phyloP scores from a whole-genome alignment of 2,888 invertebrate species.

The Alloscopus bannaensis region DNA sequence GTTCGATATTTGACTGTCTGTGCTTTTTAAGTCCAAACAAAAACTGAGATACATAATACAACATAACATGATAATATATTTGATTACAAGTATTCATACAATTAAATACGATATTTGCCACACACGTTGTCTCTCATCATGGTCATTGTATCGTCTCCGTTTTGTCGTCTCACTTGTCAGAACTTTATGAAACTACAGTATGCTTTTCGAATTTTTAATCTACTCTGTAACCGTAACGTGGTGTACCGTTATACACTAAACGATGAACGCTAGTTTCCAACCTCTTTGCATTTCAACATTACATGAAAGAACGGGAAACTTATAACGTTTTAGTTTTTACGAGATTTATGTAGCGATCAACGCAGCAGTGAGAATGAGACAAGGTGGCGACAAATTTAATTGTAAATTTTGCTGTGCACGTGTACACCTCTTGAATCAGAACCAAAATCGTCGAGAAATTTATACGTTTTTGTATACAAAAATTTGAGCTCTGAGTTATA shows the following conservation, averaged over 20 bases:
- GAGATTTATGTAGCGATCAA: too few relatives aligned
- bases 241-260: not conserved
- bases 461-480: too few relatives aligned
- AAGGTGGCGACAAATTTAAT: too few relatives aligned
- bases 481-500: too few relatives aligned
- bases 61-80: not conserved
- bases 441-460: too few relatives aligned
- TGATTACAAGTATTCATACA: slow-evolving; percentile 2
- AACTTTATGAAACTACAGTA: not conserved
- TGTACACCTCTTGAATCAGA: too few relatives aligned
- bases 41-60: slow-evolving; percentile 15
- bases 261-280: too few relatives aligned
- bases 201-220: not conserved
- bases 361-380: too few relatives aligned
- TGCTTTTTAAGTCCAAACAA: slow-evolving; percentile 16
- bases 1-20: slow-evolving; percentile 18
- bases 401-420: too few relatives aligned
- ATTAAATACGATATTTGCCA: not conserved
- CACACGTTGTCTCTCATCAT: not conserved
- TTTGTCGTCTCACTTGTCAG: not conserved
- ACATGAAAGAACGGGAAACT: too few relatives aligned
- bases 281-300: too few relatives aligned
- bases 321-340: too few relatives aligned
- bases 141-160: slow-evolving; percentile 3
- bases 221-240: not conserved